These are phyloP conservation scores for Leucophenga montana DNA, from an alignment of 2,888 invertebrate genomes.

Conservation along the genomic window DNA sequence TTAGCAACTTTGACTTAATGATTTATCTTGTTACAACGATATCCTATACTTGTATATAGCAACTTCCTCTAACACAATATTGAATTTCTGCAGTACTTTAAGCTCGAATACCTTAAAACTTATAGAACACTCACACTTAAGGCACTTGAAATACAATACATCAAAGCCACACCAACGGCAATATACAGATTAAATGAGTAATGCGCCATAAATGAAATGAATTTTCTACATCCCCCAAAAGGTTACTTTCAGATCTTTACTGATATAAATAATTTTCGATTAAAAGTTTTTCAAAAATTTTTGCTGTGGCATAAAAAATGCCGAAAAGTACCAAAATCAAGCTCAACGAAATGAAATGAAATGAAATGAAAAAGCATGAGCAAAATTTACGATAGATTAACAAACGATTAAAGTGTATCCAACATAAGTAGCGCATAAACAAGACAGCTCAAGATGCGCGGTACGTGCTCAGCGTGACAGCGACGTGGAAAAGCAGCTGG, in stretches of 20 bases:
- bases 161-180: too few relatives aligned
- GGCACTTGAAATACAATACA: too few relatives aligned
- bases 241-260: neutral
- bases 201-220: conserved; percentile 8
- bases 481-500: too few relatives aligned
- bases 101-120: too few relatives aligned
- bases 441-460: conserved; percentile 18
- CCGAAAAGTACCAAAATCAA: too few relatives aligned
- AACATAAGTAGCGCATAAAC: conserved; percentile 36
- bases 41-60: too few relatives aligned
- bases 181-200: conserved; percentile 2
- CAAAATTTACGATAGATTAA: conserved; percentile 63
- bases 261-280: conserved; percentile 16
- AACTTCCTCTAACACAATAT: too few relatives aligned
- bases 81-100: too few relatives aligned
- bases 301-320: neutral
- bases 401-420: conserved; percentile 63
- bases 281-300: conserved; percentile 3
- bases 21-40: too few relatives aligned
- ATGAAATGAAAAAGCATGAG: conserved; percentile 6
- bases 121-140: too few relatives aligned
- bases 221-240: neutral
- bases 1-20: too few relatives aligned
- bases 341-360: neutral
- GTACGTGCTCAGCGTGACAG: conserved; percentile 38